phyloP scores from a whole-genome alignment of 1,140 invertebrate species.

The Drosophila baimaii region DNA sequence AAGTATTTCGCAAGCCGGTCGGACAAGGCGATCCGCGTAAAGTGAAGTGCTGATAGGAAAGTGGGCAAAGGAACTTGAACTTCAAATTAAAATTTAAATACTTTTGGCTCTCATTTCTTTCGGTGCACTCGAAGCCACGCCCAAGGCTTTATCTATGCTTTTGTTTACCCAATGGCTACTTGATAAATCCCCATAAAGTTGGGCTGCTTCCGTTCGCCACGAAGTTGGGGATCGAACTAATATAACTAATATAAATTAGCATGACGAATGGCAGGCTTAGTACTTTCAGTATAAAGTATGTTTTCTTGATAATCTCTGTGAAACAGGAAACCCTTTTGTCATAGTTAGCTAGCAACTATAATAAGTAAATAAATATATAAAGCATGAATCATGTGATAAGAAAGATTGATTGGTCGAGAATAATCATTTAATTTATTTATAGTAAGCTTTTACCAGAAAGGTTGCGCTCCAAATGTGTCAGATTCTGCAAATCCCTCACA shows the following conservation, averaged over 20 bases:
- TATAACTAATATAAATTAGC: not conserved
- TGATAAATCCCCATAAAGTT: conserved; percentile 9
- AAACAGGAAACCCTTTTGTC: not conserved
- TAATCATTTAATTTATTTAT: too few relatives aligned
- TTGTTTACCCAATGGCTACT: conserved; percentile 20
- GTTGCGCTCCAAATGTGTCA: not conserved
- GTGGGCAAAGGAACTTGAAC: conserved; percentile 1
- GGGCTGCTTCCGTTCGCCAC: not conserved
- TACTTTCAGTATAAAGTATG: not conserved
- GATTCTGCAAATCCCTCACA: accelerated
- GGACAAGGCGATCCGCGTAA: not conserved
- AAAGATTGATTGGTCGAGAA: not conserved
- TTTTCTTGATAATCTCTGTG: not conserved
- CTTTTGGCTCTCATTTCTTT: not conserved
- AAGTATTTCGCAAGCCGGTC: conserved; percentile 17
- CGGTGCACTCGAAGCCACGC: not conserved
- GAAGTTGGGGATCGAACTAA: not conserved
- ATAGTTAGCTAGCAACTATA: too few relatives aligned
- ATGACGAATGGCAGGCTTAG: not conserved
- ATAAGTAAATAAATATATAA: not conserved
- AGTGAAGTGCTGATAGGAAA: not conserved
- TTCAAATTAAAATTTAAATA: conserved; percentile 7
- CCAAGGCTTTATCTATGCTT: conserved; percentile 21
- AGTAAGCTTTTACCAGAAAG: too few relatives aligned
- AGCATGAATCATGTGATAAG: conserved; percentile 1